A percentile compares a stretch with the other conserved stretches of the same genome.
phyloP scores from a whole-genome alignment of 2,888 invertebrate species.

The Xestia xanthographa region DNA sequence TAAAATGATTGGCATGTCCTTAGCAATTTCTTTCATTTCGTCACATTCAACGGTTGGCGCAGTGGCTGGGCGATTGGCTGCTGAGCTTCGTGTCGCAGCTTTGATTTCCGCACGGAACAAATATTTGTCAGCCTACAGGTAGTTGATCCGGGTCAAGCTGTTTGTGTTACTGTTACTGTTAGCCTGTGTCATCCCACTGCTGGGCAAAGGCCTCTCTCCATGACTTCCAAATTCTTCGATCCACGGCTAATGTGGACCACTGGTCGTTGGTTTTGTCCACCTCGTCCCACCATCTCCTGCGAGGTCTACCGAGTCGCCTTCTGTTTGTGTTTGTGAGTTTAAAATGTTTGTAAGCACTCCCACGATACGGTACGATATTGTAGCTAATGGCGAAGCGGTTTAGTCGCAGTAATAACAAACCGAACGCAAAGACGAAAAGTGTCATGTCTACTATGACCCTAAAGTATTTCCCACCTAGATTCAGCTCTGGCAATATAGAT shows the following conservation, averaged over 20 bases:
- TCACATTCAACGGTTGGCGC: not conserved
- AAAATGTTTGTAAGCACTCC: not conserved
- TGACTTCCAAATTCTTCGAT: too few species aligned
- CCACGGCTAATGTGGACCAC: too few species aligned
- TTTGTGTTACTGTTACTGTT: too few species aligned
- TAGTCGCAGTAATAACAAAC: not conserved
- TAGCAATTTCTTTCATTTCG: not conserved
- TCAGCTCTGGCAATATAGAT: constrained; percentile 71
- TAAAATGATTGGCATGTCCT: not conserved
- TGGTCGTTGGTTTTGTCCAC: too few species aligned
- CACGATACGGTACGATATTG: not conserved
- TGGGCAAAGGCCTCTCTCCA: too few species aligned
- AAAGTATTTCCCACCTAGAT: constrained; percentile 46
- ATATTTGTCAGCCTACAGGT: not conserved
- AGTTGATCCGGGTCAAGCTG: not conserved
- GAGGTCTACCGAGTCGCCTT: too few species aligned
- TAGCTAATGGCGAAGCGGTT: not conserved
- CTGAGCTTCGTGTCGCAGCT: not conserved
- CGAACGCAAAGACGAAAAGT: not conserved
- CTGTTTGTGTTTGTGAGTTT: too few species aligned
- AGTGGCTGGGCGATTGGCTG: not conserved
- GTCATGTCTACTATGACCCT: too few species aligned
- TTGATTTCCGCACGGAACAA: not conserved
- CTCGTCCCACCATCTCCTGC: too few species aligned
- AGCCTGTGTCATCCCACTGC: too few species aligned